Base-by-base conservation (phyloP, 1,140 invertebrate species). In the Riptortus pedestris region DNA sequence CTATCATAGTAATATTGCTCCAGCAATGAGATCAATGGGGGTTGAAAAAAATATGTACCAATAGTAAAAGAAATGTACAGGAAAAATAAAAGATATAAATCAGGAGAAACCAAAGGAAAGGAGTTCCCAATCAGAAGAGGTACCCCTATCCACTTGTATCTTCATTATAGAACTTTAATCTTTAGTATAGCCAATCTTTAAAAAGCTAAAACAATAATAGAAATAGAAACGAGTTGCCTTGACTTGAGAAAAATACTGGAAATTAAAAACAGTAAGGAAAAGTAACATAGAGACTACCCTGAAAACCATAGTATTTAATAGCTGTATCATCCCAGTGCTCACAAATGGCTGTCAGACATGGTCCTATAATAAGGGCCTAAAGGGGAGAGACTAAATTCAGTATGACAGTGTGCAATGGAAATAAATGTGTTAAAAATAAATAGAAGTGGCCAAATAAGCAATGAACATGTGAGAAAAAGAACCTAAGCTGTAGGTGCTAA, bases 1-100 rank as follows among this genome's bases (percentile, higher is more conserved):
- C 18, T 48, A 48, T 48, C 45, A 48, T 48, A 11, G 45, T 48
- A 11, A 48, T 48, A 48, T 48, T 48, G n/a, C 45, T 11, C 45
- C 45, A 11, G 18, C 45, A 48, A 11, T 48, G 45, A 48, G 7
- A 48, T 48, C 45, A 48, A n/a, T 48, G 45, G n/a, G 45, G 45
- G 16, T 38, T 38, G 33, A 38, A 38, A 16, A 38, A 38, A 38
- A 9, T 38, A 38, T 38, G 33, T 38, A 38, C 16, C 33, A 48
- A 48, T 48, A 48, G 45, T 11, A 11, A 20, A 48, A 48, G n/a
- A 48, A 11, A 11, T 11, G 45, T 48, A 48, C 18, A 48, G 18
- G 45, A 4, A 20, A 48, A 48, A 18, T 11, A 48, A 4, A 48
- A 20, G 18, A 48, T 11, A 48, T 11, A 48, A 16, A 48, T 11